A percentile compares a stretch with the other conserved stretches of the same genome.
These are phyloP conservation scores for Scaptomyza pallida DNA, from an alignment of 1,140 invertebrate species.

Conservation along the genomic window DNA sequence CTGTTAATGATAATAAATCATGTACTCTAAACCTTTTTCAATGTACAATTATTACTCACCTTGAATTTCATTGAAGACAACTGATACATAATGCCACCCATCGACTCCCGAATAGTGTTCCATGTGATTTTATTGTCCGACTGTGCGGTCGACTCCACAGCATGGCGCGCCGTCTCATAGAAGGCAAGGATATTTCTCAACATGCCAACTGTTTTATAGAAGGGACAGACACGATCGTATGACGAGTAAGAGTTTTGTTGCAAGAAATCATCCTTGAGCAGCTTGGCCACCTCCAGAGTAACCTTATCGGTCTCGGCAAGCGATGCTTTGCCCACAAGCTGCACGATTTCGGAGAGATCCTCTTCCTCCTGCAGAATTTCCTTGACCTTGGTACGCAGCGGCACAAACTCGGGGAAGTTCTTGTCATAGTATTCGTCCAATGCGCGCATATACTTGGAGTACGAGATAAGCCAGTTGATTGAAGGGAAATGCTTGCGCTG, in stretches of 20 bases:
- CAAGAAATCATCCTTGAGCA: conserved; percentile 99
- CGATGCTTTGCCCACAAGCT: conserved; percentile 99
- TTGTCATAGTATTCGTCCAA: conserved; percentile 99
- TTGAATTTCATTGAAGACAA: conserved; percentile 99
- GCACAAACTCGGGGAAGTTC: conserved; percentile 98
- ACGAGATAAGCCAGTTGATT: conserved; percentile 99
- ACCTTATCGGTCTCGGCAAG: conserved; percentile 99
- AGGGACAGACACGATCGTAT: conserved; percentile 99
- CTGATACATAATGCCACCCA: conserved; percentile 98
- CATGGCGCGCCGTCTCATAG: conserved; percentile 98
- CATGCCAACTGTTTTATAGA: conserved; percentile 99
- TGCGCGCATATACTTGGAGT: conserved; percentile 99
- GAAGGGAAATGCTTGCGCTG: conserved; percentile 99
- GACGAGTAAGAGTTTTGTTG: conserved; percentile 99
- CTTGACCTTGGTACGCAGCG: conserved; percentile 95
- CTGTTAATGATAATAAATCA: conserved; percentile 84
- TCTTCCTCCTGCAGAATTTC: conserved; percentile 99
- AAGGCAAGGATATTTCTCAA: conserved; percentile 98
- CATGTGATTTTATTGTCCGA: conserved; percentile 99
- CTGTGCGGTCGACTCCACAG: conserved; percentile 98
- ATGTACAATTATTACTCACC: conserved; percentile 85
- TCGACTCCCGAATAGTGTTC: conserved; percentile 97
- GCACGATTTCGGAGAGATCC: conserved; percentile 99
- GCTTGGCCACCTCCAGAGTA: conserved; percentile 98
- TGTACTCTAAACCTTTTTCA: neutral